Conservation (phyloP, 1,140 invertebrate species). For the Paraescarpia echinospica region DNA sequence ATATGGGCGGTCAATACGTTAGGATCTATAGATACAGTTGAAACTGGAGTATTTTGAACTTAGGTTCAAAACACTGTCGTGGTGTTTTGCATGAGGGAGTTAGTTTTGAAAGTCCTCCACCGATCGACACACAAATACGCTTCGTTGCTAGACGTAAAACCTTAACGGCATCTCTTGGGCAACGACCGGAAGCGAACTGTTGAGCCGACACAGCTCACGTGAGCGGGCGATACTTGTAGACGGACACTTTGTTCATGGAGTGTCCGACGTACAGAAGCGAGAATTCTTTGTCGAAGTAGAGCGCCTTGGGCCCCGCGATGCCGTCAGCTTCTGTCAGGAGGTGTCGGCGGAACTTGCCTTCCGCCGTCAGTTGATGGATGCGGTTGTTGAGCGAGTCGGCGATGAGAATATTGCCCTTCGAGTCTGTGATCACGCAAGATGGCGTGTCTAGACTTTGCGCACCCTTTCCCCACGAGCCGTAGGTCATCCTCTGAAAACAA, state of each 20-base stretch:
- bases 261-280: neutral
- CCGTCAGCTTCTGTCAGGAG: neutral
- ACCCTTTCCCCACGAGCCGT: neutral
- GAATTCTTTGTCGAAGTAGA: neutral
- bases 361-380: neutral
- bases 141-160: neutral
- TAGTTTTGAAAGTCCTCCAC: too few species aligned
- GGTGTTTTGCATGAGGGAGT: too few species aligned
- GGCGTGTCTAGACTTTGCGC: neutral
- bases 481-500: neutral
- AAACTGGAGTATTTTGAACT: too few species aligned
- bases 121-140: too few species aligned
- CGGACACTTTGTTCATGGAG: neutral
- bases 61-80: too few species aligned
- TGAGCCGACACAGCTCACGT: neutral
- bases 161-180: neutral
- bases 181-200: neutral
- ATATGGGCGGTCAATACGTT: too few species aligned
- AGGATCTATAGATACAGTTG: too few species aligned
- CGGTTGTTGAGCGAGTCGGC: neutral
- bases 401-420: neutral
- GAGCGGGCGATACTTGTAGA: neutral
- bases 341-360: neutral
- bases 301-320: neutral
- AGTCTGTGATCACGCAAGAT: neutral